Evolutionary conservation across 2,797 vertebrate species (phyloP).

Genomic region (Gallinago solitaria): DNA sequence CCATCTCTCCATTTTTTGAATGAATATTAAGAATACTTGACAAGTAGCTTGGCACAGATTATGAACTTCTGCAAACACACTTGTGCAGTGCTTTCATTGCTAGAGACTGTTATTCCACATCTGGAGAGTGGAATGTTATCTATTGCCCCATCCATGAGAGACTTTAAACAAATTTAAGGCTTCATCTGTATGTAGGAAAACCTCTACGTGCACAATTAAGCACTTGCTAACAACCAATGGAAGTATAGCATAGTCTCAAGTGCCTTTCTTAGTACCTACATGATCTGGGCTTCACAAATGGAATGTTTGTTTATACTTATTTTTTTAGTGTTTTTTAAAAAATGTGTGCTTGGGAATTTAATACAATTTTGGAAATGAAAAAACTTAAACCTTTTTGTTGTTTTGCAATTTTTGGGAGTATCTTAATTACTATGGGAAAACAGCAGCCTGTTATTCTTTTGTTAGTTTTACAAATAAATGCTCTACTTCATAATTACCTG

Average conservation of each 20-base stretch:
- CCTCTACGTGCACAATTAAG: not conserved
- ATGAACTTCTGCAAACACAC: not conserved
- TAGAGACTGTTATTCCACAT: not conserved
- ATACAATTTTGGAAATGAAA: not conserved
- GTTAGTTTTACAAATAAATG: conserved; percentile 7
- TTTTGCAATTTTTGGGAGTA: conserved; percentile 24
- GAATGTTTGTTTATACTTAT: not conserved
- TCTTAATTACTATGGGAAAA: conserved; percentile 15
- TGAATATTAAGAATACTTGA: not conserved
- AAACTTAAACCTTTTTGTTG: not conserved
- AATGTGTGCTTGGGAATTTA: not conserved
- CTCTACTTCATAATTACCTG: not conserved
- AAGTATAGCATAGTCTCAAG: not conserved
- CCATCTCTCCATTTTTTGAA: not conserved
- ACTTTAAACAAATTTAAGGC: not conserved
- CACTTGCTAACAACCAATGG: not conserved
- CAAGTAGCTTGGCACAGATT: not conserved
- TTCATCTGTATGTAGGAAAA: not conserved
- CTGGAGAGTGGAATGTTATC: not conserved
- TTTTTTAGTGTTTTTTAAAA: not conserved
- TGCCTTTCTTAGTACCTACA: not conserved
- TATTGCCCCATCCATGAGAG: not conserved
- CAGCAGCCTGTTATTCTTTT: not conserved
- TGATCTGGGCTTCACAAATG: not conserved
- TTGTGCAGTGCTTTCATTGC: not conserved